Evolutionary conservation across 2,113 vertebrate genomes (phyloP).

Genomic region (Panurus biarmicus): DNA sequence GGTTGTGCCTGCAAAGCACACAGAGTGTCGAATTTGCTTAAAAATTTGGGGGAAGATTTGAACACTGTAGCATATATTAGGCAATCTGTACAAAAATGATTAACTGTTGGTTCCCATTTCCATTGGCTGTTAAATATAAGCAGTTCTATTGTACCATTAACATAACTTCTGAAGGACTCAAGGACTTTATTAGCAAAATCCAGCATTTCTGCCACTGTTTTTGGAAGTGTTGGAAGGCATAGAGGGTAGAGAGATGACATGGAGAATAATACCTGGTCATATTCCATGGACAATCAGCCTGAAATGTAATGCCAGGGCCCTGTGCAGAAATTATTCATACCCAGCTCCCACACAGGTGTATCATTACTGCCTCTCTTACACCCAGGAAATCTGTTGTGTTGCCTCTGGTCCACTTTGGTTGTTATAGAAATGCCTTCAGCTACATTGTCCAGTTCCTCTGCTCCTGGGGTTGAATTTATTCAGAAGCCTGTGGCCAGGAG

Average conservation of each 20-base stretch:
- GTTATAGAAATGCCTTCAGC: not conserved
- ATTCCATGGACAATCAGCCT: not conserved
- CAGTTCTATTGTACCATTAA: not conserved
- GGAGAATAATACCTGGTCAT: not conserved
- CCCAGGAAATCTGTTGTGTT: not conserved
- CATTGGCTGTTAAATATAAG: not conserved
- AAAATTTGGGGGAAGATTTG: not conserved
- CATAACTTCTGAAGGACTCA: not conserved
- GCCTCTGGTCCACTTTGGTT: not conserved
- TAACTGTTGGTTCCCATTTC: not conserved
- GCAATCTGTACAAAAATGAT: not conserved
- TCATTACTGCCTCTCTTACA: not conserved
- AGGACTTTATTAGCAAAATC: not conserved
- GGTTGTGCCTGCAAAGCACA: not conserved
- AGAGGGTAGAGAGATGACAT: not conserved
- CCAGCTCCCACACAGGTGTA: not conserved
- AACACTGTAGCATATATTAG: not conserved
- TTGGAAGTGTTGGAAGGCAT: not conserved
- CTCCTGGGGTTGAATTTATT: not conserved
- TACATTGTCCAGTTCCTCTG: not conserved
- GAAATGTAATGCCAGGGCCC: constrained; percentile 29
- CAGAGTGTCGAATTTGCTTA: not conserved
- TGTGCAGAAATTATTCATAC: constrained; percentile 57
- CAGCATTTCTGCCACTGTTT: not conserved
- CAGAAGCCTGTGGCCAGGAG: not conserved